Evolutionary conservation across 2,888 invertebrate species (phyloP).

Genomic region (Deladenus siricidicola): DNA sequence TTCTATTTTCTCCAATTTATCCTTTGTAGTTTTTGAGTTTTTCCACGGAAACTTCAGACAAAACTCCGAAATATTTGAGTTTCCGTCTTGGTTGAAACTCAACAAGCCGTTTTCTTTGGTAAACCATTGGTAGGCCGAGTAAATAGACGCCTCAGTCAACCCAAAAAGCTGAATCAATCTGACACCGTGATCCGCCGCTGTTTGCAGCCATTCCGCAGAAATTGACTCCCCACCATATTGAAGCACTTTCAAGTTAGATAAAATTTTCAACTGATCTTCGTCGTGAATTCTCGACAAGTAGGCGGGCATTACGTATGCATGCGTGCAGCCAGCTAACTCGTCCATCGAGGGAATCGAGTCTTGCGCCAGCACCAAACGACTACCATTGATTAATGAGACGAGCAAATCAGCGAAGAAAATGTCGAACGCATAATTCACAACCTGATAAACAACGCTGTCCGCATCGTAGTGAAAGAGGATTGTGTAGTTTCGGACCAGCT

Average conservation of each 20-base stretch:
- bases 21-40: too few species aligned
- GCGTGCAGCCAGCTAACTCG: conserved; percentile 26
- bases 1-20: too few species aligned
- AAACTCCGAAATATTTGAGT: neutral
- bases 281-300: too few species aligned
- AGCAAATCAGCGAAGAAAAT: conserved; percentile 48
- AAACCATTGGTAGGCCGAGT: conserved; percentile 28
- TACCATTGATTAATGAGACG: conserved; percentile 28
- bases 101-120: too few species aligned
- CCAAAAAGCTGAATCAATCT: conserved; percentile 38
- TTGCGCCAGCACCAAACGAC: conserved; percentile 20
- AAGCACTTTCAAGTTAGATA: conserved; percentile 18
- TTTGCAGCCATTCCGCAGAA: conserved; percentile 4
- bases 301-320: conserved; percentile 47
- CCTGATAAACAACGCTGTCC: conserved; percentile 34
- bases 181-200: neutral
- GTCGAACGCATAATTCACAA: conserved; percentile 46
- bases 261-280: conserved; percentile 8
- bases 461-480: conserved; percentile 20
- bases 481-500: conserved; percentile 35
- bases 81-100: too few species aligned
- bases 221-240: conserved; percentile 40
- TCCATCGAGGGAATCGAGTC: conserved; percentile 30
- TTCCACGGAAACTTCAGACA: too few species aligned
- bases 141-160: conserved; percentile 43